These are phyloP conservation scores for Ophraella communa DNA, from an alignment of 2,888 invertebrate genomes.

Conservation along the genomic window DNA sequence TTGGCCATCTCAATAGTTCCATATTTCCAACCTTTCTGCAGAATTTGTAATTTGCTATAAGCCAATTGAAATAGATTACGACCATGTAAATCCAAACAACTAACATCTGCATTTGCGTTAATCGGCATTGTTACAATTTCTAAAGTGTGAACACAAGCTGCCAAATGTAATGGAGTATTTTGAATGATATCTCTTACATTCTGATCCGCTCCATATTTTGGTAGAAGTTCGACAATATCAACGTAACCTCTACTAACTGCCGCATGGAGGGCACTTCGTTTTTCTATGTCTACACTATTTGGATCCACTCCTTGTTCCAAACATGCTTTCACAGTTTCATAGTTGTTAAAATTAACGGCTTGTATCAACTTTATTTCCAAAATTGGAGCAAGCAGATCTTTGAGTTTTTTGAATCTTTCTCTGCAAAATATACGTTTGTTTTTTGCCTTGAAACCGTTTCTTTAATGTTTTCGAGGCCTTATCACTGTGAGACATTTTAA, in stretches of 20 bases:
- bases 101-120: conserved; percentile 83
- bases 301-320: conserved; percentile 76
- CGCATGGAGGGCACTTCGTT: conserved; percentile 84
- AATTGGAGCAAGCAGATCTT: conserved; percentile 35
- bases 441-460: conserved; percentile 52
- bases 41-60: conserved; percentile 77
- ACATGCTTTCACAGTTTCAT: conserved; percentile 67
- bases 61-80: conserved; percentile 86
- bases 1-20: conserved; percentile 65
- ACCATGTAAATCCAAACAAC: conserved; percentile 76
- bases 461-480: conserved; percentile 41
- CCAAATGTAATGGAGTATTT: conserved; percentile 89
- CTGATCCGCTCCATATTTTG: conserved; percentile 82
- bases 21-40: conserved; percentile 59
- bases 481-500: conserved; percentile 54
- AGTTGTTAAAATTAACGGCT: conserved; percentile 80
- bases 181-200: conserved; percentile 84
- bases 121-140: conserved; percentile 79
- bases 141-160: conserved; percentile 82
- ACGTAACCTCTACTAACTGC: conserved; percentile 88
- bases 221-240: conserved; percentile 76
- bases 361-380: conserved; percentile 65
- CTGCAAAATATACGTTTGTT: conserved; percentile 35
- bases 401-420: conserved; percentile 28
- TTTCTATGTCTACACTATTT: conserved; percentile 77